Base-by-base conservation (phyloP, 2,888 invertebrate species). In the Hirtodrosophila duncani region DNA sequence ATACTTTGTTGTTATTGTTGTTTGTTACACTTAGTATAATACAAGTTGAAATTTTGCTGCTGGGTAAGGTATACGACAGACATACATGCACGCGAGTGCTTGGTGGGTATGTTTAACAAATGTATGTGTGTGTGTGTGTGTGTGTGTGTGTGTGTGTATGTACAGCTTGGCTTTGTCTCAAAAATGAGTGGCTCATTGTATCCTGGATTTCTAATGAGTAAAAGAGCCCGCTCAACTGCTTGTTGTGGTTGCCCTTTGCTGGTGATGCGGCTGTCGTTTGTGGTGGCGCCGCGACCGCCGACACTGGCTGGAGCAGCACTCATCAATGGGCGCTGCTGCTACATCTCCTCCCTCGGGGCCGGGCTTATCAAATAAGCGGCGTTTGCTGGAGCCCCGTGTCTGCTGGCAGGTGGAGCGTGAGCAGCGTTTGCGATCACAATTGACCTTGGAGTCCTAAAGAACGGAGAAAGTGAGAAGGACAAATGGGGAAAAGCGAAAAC, bases 371-470 rank as follows among this genome's bases (percentile, higher is more conserved):
- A 62, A 84, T 0, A 77, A 27, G 10, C 85, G 82, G 16, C 85
- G 75, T 56, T 84, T 85, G 36, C 67, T 60, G 8, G 84, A 68
- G 29, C 78, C 83, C 3, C 84, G 74, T 11, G 71, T 67, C 61
- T 77, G 75, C 45, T 84, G 85, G 71, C 84, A 84, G 4, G 81
- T 84, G 17, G 84, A 84, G 8, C 85, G 74, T 10, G 85, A 85
- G 63, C 84, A 84, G n/a, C 92, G 91, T 82, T 93, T 93, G 60
- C 94, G 89, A 64, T 92, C 92, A 86, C 96, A 96, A 51, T 91
- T 92, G 51, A 93, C 91, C 77, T 91, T 91, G 41, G 94, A 93
- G 83, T 94, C 94, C 95, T 96, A 87, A 0, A 88, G 72, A 85
- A 45, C 51, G 10, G 33, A 46, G 8, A 14, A 18, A 11, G 11